Conservation (phyloP, 2,888 invertebrate species). For the Pycnomerus fuliginosus region DNA sequence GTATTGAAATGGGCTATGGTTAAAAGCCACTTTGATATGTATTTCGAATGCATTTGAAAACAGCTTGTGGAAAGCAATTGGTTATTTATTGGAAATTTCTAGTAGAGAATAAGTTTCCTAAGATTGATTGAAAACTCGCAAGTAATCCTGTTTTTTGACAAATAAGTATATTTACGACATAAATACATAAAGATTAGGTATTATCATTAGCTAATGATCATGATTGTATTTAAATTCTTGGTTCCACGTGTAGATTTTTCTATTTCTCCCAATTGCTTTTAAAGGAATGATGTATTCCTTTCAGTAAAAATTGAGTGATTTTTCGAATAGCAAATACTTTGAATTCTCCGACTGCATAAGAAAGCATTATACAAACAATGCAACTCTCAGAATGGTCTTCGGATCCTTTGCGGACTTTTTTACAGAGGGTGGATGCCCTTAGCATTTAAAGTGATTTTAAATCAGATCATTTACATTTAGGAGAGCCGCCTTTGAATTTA, state of each 20-base stretch:
- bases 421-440: slow-evolving; percentile 40
- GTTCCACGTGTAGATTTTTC: too few species aligned
- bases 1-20: slow-evolving; percentile 44
- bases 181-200: too few species aligned
- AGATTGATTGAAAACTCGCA: too few species aligned
- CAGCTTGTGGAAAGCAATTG: slow-evolving; percentile 23
- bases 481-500: slow-evolving; percentile 6
- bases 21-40: slow-evolving; percentile 45
- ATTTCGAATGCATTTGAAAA: slow-evolving; percentile 46
- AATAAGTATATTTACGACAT: too few species aligned
- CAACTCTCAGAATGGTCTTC: slow-evolving; percentile 35
- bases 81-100: slow-evolving; percentile 17
- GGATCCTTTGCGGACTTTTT: slow-evolving; percentile 28
- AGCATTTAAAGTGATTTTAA: slow-evolving; percentile 49
- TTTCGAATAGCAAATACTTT: slow-evolving; percentile 34
- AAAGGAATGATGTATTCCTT: slow-evolving; percentile 30
- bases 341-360: slow-evolving; percentile 46
- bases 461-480: slow-evolving; percentile 46
- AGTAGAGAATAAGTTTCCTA: too few species aligned
- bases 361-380: slow-evolving; percentile 51
- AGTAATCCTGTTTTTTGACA: too few species aligned
- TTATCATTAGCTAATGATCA: too few species aligned
- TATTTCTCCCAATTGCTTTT: too few species aligned
- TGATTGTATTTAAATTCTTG: too few species aligned
- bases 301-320: slow-evolving; percentile 33